These are phyloP conservation scores for Glomeris maerens DNA, from an alignment of 1,140 invertebrate species.

Conservation along the genomic window DNA sequence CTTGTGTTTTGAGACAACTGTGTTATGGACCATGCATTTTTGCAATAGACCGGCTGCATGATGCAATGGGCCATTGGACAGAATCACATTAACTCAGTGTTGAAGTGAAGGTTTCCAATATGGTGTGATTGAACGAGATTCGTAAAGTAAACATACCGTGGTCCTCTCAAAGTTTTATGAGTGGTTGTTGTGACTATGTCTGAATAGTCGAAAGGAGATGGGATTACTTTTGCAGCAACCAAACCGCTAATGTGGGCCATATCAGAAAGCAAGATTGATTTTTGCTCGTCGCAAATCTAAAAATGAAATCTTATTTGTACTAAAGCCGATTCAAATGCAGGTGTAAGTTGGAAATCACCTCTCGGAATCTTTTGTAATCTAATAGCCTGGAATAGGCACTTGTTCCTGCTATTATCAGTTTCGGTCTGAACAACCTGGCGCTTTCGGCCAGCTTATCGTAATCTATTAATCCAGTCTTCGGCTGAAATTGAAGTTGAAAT, in stretches of 20 bases:
- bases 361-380: slow-evolving; percentile 47
- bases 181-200: slow-evolving; percentile 52
- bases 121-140: too few species aligned
- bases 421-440: slow-evolving; percentile 45
- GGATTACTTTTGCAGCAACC: slow-evolving; percentile 43
- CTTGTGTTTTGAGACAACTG: too few species aligned
- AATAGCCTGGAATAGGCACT: slow-evolving; percentile 50
- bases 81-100: too few species aligned
- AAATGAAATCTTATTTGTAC: too few species aligned
- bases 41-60: too few species aligned
- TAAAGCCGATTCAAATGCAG: too few species aligned
- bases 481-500: slow-evolving; percentile 35
- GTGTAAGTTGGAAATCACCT: too few species aligned
- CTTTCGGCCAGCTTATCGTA: slow-evolving; percentile 45
- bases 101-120: too few species aligned
- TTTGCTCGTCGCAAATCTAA: slow-evolving; percentile 42
- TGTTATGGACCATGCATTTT: too few species aligned
- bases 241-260: slow-evolving; percentile 53
- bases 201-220: slow-evolving; percentile 46
- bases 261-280: slow-evolving; percentile 46
- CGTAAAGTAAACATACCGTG: too few species aligned
- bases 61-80: too few species aligned
- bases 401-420: slow-evolving; percentile 50
- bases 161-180: slow-evolving; percentile 46
- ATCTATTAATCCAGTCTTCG: slow-evolving; percentile 53